These are phyloP conservation scores for Scaptodrosophila lebanonensis DNA, from an alignment of 1,140 invertebrate species.

Conservation along the genomic window DNA sequence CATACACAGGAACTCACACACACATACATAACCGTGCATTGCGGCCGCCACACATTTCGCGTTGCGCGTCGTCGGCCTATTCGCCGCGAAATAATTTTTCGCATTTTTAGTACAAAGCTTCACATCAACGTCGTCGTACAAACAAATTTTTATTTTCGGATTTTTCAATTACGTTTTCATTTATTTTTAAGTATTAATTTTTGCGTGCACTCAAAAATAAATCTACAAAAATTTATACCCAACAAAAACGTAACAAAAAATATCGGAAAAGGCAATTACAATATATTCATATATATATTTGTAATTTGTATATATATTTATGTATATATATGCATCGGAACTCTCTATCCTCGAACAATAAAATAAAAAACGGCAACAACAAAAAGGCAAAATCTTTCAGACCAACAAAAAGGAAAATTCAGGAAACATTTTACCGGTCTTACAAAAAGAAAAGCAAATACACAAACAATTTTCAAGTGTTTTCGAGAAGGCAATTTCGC, in stretches of 20 bases:
- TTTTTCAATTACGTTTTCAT: slow-evolving; percentile 77
- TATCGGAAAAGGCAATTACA: slow-evolving; percentile 41
- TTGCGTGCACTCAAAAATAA: slow-evolving; percentile 70
- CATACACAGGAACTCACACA: slow-evolving; percentile 11
- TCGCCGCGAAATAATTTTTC: slow-evolving; percentile 77
- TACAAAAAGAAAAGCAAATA: slow-evolving; percentile 12
- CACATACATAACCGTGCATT: slow-evolving; percentile 15
- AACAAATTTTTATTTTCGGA: slow-evolving; percentile 77
- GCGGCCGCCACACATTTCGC: slow-evolving; percentile 17
- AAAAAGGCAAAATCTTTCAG: slow-evolving; percentile 32
- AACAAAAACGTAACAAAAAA: slow-evolving; percentile 40
- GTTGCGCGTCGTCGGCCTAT: slow-evolving; percentile 71
- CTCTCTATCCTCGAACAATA: slow-evolving; percentile 33
- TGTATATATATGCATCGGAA: slow-evolving; percentile 28
- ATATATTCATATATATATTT: slow-evolving; percentile 51
- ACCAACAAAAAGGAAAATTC: slow-evolving; percentile 17
- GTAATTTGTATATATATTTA: slow-evolving; percentile 9
- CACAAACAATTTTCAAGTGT: slow-evolving; percentile 51
- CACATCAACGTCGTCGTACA: slow-evolving; percentile 77
- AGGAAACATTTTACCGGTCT: slow-evolving; percentile 47
- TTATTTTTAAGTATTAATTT: slow-evolving; percentile 74
- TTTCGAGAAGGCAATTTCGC: slow-evolving; percentile 49
- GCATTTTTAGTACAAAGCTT: slow-evolving; percentile 77
- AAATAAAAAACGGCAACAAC: too few relatives aligned
- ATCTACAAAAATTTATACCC: slow-evolving; percentile 23